Evolutionary conservation across 2,113 vertebrate species (phyloP).

Genomic region (Phalacrocorax pelagicus): DNA sequence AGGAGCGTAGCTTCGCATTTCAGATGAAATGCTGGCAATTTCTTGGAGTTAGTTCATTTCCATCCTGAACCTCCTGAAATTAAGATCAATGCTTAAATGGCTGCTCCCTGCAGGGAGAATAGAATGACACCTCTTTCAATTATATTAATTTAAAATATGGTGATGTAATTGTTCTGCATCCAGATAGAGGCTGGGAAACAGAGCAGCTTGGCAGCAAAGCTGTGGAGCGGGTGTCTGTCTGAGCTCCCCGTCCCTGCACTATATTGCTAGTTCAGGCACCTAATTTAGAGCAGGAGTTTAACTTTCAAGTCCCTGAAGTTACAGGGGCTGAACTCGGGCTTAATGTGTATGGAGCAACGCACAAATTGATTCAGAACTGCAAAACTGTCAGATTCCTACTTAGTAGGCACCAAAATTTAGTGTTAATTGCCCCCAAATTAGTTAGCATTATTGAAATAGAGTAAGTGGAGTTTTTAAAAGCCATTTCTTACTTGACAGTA

Average conservation of each 20-base stretch:
- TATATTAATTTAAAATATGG: not conserved
- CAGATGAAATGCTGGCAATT: not conserved
- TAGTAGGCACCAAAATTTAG: conserved; percentile 3
- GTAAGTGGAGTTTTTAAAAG: not conserved
- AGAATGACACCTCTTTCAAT: not conserved
- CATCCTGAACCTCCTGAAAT: not conserved
- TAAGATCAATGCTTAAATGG: not conserved
- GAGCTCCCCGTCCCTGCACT: not conserved
- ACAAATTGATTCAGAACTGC: not conserved
- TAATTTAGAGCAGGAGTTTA: not conserved
- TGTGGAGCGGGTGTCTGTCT: accelerated
- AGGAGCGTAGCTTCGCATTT: not conserved
- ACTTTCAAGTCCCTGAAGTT: not conserved
- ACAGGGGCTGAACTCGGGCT: not conserved
- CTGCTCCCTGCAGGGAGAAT: not conserved
- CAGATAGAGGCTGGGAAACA: not conserved
- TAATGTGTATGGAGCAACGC: not conserved
- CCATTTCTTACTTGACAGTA: conserved; percentile 34
- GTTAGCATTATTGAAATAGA: conserved; percentile 32
- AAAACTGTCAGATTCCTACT: not conserved
- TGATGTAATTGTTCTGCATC: not conserved
- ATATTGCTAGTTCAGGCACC: accelerated
- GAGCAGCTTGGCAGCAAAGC: not conserved
- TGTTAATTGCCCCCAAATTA: conserved; percentile 55
- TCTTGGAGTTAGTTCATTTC: not conserved